A percentile compares a stretch with the other conserved stretches of the same genome.
These are phyloP conservation scores for Acanthopleura granulata DNA, from an alignment of 2,888 invertebrate genomes.

Conservation along the genomic window DNA sequence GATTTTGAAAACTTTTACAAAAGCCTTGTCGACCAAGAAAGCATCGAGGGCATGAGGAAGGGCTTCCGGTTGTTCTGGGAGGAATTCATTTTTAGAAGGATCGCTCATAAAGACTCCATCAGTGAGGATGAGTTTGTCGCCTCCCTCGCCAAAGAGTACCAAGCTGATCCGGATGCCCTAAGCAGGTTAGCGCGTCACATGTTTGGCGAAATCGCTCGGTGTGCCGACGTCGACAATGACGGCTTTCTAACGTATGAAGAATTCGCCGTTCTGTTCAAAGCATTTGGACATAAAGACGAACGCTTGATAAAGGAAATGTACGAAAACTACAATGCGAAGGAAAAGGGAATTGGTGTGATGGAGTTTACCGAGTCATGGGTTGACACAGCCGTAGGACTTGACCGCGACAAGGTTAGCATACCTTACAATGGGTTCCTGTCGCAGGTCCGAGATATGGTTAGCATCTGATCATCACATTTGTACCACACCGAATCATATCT, in stretches of 20 bases:
- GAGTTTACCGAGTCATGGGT: background rate
- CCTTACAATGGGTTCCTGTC: background rate
- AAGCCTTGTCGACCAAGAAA: background rate
- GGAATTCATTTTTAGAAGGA: background rate
- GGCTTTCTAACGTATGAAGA: background rate
- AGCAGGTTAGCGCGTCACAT: background rate
- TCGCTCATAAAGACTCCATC: background rate
- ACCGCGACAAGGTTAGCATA: background rate
- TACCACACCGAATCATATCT: no score
- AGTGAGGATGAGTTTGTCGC: background rate
- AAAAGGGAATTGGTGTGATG: background rate
- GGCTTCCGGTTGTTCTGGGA: background rate
- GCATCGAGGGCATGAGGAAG: background rate
- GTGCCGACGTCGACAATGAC: background rate
- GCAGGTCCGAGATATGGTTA: no score
- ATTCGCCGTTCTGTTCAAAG: background rate
- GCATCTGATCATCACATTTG: no score
- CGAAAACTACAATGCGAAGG: background rate
- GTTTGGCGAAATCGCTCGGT: background rate
- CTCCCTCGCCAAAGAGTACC: background rate
- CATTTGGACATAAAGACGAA: background rate
- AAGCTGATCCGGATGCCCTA: background rate
- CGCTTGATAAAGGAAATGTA: background rate
- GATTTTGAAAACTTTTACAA: background rate
- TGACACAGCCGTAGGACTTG: background rate